phyloP scores from a whole-genome alignment of 2,888 invertebrate species.

The Cotesia congregata region DNA sequence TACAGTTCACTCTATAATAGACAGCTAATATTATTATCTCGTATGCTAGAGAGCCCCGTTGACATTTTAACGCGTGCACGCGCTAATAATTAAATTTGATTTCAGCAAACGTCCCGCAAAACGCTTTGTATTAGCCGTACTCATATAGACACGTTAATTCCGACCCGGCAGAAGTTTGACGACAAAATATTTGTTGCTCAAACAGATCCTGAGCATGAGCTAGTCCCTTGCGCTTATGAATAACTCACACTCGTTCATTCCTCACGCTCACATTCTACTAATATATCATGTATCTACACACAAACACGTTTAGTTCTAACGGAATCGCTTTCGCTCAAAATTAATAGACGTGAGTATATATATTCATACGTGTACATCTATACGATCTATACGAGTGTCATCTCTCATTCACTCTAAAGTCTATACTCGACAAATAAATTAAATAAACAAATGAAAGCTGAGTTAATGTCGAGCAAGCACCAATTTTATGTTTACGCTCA shows the following conservation, averaged over 20 bases:
- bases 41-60: constrained; percentile 6
- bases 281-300: constrained; percentile 39
- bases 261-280: constrained; percentile 15
- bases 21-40: no score
- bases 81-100: constrained; percentile 59
- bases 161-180: constrained; percentile 68
- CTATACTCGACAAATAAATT: constrained; percentile 19
- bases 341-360: constrained; percentile 28
- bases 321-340: constrained; percentile 28
- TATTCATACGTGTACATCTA: constrained; percentile 15
- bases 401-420: constrained; percentile 19
- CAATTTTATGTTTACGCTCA: constrained; percentile 20
- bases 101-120: constrained; percentile 67
- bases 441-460: constrained; percentile 12
- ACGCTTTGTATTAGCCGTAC: constrained; percentile 69
- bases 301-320: constrained; percentile 10
- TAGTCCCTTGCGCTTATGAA: constrained; percentile 53
- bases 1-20: neutral
- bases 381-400: neutral
- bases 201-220: constrained; percentile 62
- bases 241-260: constrained; percentile 15
- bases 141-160: constrained; percentile 69
- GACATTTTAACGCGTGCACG: constrained; percentile 33
- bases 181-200: constrained; percentile 71
- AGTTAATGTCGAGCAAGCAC: constrained; percentile 21